phyloP scores from a whole-genome alignment of 2,888 invertebrate species.

The Scaptodrosophila latifasciaeformis region DNA sequence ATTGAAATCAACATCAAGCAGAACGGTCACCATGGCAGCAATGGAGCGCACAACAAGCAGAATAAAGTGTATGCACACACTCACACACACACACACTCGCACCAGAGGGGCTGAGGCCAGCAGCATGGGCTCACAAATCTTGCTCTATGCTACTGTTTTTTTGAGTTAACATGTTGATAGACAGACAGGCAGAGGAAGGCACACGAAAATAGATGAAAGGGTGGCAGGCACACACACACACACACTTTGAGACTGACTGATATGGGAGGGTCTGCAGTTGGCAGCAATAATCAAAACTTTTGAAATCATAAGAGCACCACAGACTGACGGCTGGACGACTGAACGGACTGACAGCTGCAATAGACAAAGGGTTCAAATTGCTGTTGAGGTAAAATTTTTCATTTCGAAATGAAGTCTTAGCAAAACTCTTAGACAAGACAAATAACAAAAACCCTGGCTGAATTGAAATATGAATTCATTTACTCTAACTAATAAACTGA shows the following conservation, averaged over 20 bases:
- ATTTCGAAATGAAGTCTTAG: no score
- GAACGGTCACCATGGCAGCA: not conserved
- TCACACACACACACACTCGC: no score
- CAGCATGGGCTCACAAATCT: not conserved
- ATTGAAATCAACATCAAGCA: conserved; percentile 4
- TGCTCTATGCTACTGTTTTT: not conserved
- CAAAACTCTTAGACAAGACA: no score
- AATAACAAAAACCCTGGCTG: conserved; percentile 17
- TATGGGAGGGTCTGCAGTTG: conserved; percentile 26
- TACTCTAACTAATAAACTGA: no score
- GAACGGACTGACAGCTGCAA: no score
- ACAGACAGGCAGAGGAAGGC: conserved; percentile 11
- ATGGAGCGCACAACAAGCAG: not conserved
- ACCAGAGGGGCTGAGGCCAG: conserved; percentile 20
- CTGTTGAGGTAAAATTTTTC: no score
- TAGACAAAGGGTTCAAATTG: no score
- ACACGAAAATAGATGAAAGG: not conserved
- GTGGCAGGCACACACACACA: not conserved
- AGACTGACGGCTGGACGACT: conserved; percentile 1
- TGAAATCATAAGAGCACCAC: conserved; percentile 12
- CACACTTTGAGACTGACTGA: no score
- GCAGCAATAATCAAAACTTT: conserved; percentile 59
- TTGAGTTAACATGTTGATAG: not conserved
- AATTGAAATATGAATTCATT: conserved; percentile 13
- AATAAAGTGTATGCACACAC: no score